These are phyloP conservation scores for Manacus vitellinus DNA, from an alignment of 2,113 vertebrate species.

Conservation along the genomic window DNA sequence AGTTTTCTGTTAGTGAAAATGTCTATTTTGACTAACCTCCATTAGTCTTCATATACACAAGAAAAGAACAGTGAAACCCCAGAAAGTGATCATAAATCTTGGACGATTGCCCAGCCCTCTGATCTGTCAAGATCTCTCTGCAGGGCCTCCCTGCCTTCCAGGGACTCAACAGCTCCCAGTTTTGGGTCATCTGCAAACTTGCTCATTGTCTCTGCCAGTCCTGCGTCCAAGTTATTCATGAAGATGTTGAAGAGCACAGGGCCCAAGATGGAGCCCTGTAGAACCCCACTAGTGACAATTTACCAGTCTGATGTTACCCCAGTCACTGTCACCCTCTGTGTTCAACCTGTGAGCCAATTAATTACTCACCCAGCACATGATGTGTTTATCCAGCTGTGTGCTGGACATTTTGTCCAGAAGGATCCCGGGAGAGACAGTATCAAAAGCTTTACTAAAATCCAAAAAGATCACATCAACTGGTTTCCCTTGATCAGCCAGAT, in stretches of 20 bases:
- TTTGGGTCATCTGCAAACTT: not conserved
- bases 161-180: not conserved
- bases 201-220: not conserved
- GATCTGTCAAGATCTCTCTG: not conserved
- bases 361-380: not conserved
- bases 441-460: not conserved
- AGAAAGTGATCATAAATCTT: not conserved
- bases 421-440: not conserved
- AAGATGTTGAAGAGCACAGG: not conserved
- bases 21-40: not conserved
- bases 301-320: not conserved
- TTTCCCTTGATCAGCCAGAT: not conserved
- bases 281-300: not conserved
- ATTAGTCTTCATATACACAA: not conserved
- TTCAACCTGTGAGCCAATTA: not conserved
- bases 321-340: not conserved
- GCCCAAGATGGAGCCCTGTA: too few relatives aligned
- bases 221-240: not conserved
- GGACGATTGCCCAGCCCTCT: not conserved
- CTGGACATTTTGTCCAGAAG: not conserved
- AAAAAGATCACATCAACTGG: not conserved
- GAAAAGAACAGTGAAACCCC: not conserved
- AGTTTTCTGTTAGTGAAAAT: not conserved
- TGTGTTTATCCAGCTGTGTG: not conserved
- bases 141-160: not conserved